Percentiles rank a stretch among this genome's conserved stretches.
phyloP scores from a whole-genome alignment of 1,140 invertebrate species.

The Marisa cornuarietis region DNA sequence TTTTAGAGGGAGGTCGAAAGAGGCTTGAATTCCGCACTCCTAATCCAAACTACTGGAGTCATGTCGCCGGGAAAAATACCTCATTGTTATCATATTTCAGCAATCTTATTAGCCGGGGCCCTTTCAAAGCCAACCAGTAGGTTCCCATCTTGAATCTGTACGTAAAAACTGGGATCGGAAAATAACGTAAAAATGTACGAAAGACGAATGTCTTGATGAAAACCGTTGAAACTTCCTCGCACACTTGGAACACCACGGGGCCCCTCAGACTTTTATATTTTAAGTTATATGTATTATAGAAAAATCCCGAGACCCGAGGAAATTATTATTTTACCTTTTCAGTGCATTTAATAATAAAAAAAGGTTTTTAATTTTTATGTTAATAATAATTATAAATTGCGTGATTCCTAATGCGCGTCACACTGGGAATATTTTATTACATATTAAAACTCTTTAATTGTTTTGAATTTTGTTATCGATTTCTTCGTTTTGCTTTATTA shows the following conservation, averaged over 20 bases:
- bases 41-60: not conserved
- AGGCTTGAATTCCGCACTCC: not conserved
- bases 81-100: not conserved
- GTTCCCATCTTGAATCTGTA: not conserved
- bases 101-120: not conserved
- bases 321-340: no score
- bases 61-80: not conserved
- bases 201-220: not conserved
- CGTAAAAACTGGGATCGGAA: not conserved
- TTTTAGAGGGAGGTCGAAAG: not conserved
- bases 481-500: no score
- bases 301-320: no score
- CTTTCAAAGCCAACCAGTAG: not conserved
- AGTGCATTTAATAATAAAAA: no score
- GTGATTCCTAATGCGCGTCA: no score
- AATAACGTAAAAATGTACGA: not conserved
- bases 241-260: no score
- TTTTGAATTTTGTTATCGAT: no score
- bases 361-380: no score
- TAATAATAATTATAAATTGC: no score
- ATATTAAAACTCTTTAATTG: no score
- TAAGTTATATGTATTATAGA: not conserved
- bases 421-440: no score
- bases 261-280: not conserved
- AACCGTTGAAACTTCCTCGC: not conserved